Percentiles rank a stretch among this genome's conserved stretches.
Conservation (phyloP, 2,113 vertebrate genomes). For the Melanerpes aurifrons region DNA sequence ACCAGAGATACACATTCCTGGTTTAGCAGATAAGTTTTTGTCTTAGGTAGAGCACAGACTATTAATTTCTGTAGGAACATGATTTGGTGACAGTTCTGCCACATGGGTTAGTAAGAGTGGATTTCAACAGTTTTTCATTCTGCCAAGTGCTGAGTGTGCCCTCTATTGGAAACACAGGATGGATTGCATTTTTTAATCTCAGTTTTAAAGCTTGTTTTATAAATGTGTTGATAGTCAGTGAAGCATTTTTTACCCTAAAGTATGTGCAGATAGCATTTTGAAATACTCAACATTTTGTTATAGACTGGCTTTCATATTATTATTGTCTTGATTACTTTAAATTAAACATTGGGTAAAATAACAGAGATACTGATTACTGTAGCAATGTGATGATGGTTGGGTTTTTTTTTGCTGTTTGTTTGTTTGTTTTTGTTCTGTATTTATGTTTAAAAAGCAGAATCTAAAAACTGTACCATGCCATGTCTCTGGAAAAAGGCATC, state of each 20-base stretch:
- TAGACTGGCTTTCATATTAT: neutral
- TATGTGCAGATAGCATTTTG: neutral
- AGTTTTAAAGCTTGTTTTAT: neutral
- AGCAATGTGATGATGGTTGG: neutral
- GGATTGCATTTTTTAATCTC: neutral
- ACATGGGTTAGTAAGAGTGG: accelerated
- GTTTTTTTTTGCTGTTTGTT: no score
- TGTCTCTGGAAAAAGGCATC: neutral
- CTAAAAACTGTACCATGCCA: neutral
- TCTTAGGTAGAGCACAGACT: neutral
- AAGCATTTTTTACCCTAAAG: neutral
- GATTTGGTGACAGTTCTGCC: neutral
- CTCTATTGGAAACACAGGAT: neutral
- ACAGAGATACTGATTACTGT: neutral
- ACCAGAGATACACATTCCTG: neutral
- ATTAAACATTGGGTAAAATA: neutral
- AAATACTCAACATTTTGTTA: neutral
- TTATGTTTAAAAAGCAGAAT: neutral
- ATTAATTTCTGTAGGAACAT: neutral
- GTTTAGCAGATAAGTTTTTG: neutral
- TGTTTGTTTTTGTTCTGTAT: neutral
- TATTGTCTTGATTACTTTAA: neutral
- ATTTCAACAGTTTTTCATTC: neutral
- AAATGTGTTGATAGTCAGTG: neutral
- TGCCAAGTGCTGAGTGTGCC: neutral